Base-by-base conservation (phyloP, 2,113 vertebrate species). In the Rattus rattus region DNA sequence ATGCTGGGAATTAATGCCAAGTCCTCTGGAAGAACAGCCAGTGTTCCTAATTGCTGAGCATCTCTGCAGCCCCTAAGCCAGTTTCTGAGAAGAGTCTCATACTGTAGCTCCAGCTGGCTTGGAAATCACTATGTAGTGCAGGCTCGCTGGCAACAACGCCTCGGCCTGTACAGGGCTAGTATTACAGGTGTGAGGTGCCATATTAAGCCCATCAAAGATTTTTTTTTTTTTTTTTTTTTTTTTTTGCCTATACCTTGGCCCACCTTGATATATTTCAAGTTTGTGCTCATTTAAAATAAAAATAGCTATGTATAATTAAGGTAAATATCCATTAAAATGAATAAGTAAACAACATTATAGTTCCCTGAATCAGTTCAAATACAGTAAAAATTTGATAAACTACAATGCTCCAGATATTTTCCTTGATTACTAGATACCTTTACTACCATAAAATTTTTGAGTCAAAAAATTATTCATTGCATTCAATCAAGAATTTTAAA, bases 371-470 rank as follows among this genome's bases (percentile, higher is more conserved):
- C 61, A 93, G 36, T 65, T 96, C 59, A 89, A 43, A 95, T 56
- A 92, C 96, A 95, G 12, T 95, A 81, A 94, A 39, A 95, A 92
- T 91, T 47, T 88, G 61, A 93, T 75, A 39, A 95, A 88, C n/a
- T 79, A 79, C 88, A 56, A 86, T 94, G 2, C 81, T 76, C 76
- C 7, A 92, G 52, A 43, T 65, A 19, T 94, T 95, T 96, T 91
- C 88, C 28, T 90, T 92, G n/a, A 85, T 85, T 97, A 86, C 7
- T 67, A 94, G 19, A 2, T 95, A 96, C 67, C 65, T 73, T 89
- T 92, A 86, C 91, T 86, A 92, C 13, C 84, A 85, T 54, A 88
- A 94, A 91, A 95, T 65, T 75, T 88, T 26, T 95, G 79, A 94
- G 54, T 52, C 73, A 80, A 93, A 93, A 92, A 96, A 84, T 73